phyloP scores from a whole-genome alignment of 2,888 invertebrate species.

The Chesias legatella region DNA sequence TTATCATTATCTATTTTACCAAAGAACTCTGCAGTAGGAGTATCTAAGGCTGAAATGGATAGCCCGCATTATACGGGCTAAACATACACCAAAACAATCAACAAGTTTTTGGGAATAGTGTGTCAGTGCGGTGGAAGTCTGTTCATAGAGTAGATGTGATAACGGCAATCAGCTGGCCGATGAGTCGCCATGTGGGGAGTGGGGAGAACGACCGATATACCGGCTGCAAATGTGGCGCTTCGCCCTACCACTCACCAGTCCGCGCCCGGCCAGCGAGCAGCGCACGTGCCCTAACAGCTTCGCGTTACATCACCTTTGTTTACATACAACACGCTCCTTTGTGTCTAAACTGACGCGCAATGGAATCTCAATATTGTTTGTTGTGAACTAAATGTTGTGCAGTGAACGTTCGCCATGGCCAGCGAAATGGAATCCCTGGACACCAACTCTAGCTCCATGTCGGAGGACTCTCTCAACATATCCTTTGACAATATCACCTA shows the following conservation, averaged over 20 bases:
- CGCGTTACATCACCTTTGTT: slow-evolving; percentile 49
- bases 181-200: slow-evolving; percentile 39
- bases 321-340: slow-evolving; percentile 57
- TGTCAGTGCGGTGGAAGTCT: slow-evolving; percentile 5
- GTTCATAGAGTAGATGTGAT: slow-evolving; percentile 24
- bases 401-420: slow-evolving; percentile 56
- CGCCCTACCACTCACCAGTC: slow-evolving; percentile 24
- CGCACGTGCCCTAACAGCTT: slow-evolving; percentile 38
- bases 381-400: slow-evolving; percentile 39
- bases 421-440: slow-evolving; percentile 64
- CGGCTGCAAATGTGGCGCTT: slow-evolving; percentile 11
- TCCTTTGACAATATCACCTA: slow-evolving; percentile 85
- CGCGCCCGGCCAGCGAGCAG: slow-evolving; percentile 37
- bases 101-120: not conserved
- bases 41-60: too few species aligned
- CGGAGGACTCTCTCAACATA: slow-evolving; percentile 80
- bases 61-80: too few species aligned
- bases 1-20: too few species aligned
- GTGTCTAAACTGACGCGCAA: slow-evolving; percentile 39
- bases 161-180: slow-evolving; percentile 39
- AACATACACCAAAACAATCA: too few species aligned
- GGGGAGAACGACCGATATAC: slow-evolving; percentile 67
- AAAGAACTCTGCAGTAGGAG: too few species aligned
- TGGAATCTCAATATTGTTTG: slow-evolving; percentile 42
- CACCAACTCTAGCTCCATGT: slow-evolving; percentile 59